Conservation (phyloP, 2,888 invertebrate genomes). For the Drosophila dives region DNA sequence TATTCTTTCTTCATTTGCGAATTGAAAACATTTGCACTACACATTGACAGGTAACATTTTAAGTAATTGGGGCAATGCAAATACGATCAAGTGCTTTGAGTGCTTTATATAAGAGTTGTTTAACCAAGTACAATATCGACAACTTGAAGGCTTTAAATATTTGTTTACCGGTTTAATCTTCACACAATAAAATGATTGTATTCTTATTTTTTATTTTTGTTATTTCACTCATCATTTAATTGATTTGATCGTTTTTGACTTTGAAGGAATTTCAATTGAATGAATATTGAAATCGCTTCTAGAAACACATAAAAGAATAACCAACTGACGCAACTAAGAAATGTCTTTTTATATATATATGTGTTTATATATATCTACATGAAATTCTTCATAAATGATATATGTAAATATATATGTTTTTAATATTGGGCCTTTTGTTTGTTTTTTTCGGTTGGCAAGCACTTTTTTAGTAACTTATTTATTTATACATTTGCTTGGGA, state of each 20-base stretch:
- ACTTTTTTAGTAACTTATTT: constrained; percentile 52
- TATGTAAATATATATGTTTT: constrained; percentile 23
- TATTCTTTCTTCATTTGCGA: constrained; percentile 38
- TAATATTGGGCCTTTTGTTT: constrained; percentile 29
- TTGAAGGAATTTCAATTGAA: constrained; percentile 42
- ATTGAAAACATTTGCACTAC: constrained; percentile 42
- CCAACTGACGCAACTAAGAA: constrained; percentile 32
- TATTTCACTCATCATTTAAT: constrained; percentile 13
- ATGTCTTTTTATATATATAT: not conserved
- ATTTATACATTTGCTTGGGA: constrained; percentile 51
- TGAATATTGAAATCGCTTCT: constrained; percentile 10
- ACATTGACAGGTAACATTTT: constrained; percentile 45
- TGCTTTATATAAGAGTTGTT: constrained; percentile 54
- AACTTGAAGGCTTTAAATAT: not conserved
- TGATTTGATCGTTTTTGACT: constrained; percentile 28
- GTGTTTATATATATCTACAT: not conserved
- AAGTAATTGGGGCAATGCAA: constrained; percentile 63
- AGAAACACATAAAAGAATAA: constrained; percentile 18
- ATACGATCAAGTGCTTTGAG: constrained; percentile 35
- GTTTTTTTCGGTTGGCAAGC: constrained; percentile 32
- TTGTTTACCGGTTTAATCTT: constrained; percentile 2
- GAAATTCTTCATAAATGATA: constrained; percentile 16
- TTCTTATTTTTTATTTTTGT: not conserved
- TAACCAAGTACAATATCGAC: constrained; percentile 1
- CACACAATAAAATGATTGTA: not conserved